phyloP scores from a whole-genome alignment of 2,113 vertebrate species.

The Triplophysa rosa region DNA sequence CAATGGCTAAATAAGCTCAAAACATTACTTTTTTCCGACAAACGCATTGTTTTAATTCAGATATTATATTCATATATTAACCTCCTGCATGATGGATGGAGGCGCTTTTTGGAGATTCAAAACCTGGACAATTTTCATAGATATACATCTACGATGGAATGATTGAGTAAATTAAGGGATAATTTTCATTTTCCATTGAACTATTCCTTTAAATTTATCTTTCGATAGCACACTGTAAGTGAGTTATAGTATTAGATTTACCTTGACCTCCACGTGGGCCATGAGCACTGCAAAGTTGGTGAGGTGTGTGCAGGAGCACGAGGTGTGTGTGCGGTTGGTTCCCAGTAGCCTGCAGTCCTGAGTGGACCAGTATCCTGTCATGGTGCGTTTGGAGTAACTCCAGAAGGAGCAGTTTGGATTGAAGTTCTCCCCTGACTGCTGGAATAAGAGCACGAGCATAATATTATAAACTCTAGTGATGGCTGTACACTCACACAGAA shows the following conservation, averaged over 20 bases:
- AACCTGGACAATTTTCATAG: too few relatives aligned
- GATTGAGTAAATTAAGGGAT: neutral
- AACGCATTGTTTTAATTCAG: too few relatives aligned
- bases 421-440: slow-evolving; percentile 98
- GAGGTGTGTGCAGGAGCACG: slow-evolving; percentile 96
- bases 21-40: too few relatives aligned
- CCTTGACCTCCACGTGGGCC: slow-evolving; percentile 97
- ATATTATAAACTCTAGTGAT: neutral
- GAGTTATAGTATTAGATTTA: slow-evolving; percentile 61
- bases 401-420: slow-evolving; percentile 99
- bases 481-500: neutral
- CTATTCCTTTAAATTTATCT: neutral
- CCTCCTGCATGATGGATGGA: too few relatives aligned
- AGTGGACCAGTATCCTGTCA: slow-evolving; percentile 97
- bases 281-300: slow-evolving; percentile 97
- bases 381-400: slow-evolving; percentile 97
- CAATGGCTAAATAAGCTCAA: too few relatives aligned
- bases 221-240: neutral
- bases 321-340: slow-evolving; percentile 95
- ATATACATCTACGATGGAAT: neutral
- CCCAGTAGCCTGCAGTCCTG: slow-evolving; percentile 93
- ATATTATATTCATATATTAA: too few relatives aligned
- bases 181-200: neutral
- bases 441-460: slow-evolving; percentile 48
- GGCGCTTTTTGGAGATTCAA: too few relatives aligned